A percentile compares a stretch with the other conserved stretches of the same genome.
Evolutionary conservation across 2,797 vertebrate species (phyloP).

Genomic region (Chaenodraco wilsoni): DNA sequence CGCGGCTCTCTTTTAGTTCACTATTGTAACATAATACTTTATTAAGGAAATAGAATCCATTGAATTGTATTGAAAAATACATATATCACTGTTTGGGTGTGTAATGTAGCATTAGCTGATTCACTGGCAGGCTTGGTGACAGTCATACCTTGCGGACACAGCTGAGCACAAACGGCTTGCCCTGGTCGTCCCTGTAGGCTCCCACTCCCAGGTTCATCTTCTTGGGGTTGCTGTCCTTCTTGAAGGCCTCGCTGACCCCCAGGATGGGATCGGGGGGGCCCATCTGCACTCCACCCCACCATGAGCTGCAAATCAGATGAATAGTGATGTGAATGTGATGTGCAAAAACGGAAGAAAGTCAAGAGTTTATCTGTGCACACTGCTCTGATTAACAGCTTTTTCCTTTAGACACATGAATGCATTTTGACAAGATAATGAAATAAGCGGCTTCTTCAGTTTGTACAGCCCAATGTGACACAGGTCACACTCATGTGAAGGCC

Average conservation of each 20-base stretch:
- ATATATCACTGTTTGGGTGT: neutral
- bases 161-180: slow-evolving; percentile 94
- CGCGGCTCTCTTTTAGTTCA: neutral
- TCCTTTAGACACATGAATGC: neutral
- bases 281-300: slow-evolving; percentile 98
- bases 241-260: slow-evolving; percentile 96
- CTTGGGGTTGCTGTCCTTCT: slow-evolving; percentile 92
- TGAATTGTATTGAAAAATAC: neutral
- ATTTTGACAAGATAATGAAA: neutral
- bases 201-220: slow-evolving; percentile 99
- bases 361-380: neutral
- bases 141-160: slow-evolving; percentile 92
- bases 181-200: slow-evolving; percentile 95
- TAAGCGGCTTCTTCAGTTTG: neutral
- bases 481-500: slow-evolving; percentile 2
- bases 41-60: neutral
- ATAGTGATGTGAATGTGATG: neutral
- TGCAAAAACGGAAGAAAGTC: neutral
- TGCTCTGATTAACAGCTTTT: neutral
- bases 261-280: slow-evolving; percentile 97
- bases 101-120: neutral
- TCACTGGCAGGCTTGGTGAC: neutral
- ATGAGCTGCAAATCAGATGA: slow-evolving; percentile 85
- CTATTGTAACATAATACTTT: neutral
- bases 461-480: neutral